Evolutionary conservation across 2,113 vertebrate genomes (phyloP), one percentile per base, ranked within the genome.

Genomic region (Tauraco erythrolophus): DNA sequence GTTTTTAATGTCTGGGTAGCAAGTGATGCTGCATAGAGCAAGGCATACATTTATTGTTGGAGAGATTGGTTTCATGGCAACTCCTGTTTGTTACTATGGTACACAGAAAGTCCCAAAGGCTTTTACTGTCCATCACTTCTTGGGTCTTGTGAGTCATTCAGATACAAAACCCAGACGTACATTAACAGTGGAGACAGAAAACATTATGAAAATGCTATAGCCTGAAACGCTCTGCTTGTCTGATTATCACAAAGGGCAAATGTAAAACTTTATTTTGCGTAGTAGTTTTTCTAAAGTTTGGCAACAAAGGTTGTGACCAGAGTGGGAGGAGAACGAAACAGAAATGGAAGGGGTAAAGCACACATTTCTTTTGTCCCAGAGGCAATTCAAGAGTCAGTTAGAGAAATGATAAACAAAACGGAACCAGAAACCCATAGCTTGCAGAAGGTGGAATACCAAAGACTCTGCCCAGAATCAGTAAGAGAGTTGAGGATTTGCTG

Each of bases 21-120:
- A 92, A 94, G 91, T 77, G 96, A 94, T 94, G 80, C 66, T 78
- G 78, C 2, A 2, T 45, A 84, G 84, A 94, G 56, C 28, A 70
- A 80, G 41, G 37, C 91, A 43, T 45, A 14, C 43, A 33, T 75
- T 84, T 92, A 43, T 37, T 81, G 53, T 89, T 39, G 10, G 64
- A 88, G 82, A 79, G 70, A 25, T 28, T 77, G 81, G 58, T 89
- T 92, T 95, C 43, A 46, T 86, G 90, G 92, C 95, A 96, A 30
- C 95, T 96, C 70, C 45, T 77, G 53, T 80, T 88, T 82, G 65
- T 93, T 93, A 56, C 81, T 74, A 17, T 66, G 66, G 58, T 37
- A 79, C 33, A 23, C 30, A 66, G 33, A 18, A 83, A 80, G 84
- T 87, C 82, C 69, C 37, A 76, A 21, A 64, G 62, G 74, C 60